Evolutionary conservation across 2,797 vertebrate species (phyloP).

Genomic region (Typhlichthys subterraneus): DNA sequence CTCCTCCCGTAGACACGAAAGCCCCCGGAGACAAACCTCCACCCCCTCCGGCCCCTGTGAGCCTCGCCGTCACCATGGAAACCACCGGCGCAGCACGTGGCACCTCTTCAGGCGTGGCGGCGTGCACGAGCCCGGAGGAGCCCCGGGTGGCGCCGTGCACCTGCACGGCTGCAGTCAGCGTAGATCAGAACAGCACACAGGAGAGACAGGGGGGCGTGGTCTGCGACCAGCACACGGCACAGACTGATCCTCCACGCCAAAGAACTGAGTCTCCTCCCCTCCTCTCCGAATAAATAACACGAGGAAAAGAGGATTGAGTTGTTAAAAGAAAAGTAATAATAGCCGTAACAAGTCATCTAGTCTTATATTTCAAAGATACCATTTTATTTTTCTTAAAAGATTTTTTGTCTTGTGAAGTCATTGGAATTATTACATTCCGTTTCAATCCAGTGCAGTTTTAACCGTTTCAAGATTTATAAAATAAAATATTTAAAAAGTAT

Average conservation of each 20-base stretch:
- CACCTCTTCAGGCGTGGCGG: too few relatives aligned
- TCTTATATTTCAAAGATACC: too few relatives aligned
- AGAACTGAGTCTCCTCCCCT: conserved; percentile 69
- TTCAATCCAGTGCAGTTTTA: too few relatives aligned
- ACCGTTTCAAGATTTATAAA: too few relatives aligned
- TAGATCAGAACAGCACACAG: conserved; percentile 45
- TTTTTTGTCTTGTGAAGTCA: too few relatives aligned
- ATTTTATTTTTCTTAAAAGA: too few relatives aligned
- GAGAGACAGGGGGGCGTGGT: conserved; percentile 38
- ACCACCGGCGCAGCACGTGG: neutral
- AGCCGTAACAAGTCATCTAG: too few relatives aligned
- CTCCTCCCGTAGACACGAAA: neutral
- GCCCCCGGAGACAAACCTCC: neutral
- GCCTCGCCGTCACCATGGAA: conserved; percentile 6
- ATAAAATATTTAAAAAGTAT: too few relatives aligned
- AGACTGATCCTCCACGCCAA: conserved; percentile 78
- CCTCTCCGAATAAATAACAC: conserved; percentile 52
- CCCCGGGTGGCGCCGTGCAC: conserved; percentile 17
- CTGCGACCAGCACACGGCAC: conserved; percentile 63
- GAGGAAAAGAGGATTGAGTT: conserved; percentile 3
- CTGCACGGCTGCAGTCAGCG: conserved; percentile 18
- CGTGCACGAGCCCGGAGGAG: neutral
- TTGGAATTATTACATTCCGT: too few relatives aligned
- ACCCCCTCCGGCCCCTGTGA: neutral
- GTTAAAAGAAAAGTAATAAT: too few relatives aligned